phyloP scores from a whole-genome alignment of 2,888 invertebrate genomes.

The Aromia moschata region DNA sequence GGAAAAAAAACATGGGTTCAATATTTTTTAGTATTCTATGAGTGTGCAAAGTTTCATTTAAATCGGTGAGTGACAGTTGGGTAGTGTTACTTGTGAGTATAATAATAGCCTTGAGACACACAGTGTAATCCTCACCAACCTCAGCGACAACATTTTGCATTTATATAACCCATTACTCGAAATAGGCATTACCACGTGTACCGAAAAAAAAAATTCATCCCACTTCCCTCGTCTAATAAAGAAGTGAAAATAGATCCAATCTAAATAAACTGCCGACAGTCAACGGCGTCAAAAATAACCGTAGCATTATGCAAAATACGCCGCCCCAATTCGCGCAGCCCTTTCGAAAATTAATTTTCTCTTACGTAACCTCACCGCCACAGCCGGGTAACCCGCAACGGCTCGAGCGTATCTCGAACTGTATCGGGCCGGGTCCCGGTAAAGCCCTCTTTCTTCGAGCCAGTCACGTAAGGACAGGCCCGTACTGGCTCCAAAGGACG shows the following conservation, averaged over 20 bases:
- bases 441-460: conserved; percentile 2
- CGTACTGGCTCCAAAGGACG: no score
- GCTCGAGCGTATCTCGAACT: conserved; percentile 6
- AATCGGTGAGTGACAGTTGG: no score
- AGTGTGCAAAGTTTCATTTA: no score
- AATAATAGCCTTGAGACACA: no score
- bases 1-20: no score
- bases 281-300: conserved; percentile 26
- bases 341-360: conserved; percentile 32
- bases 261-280: conserved; percentile 14
- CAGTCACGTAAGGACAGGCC: conserved; percentile 15
- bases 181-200: no score
- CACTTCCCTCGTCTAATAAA: neutral
- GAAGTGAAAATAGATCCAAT: conserved; percentile 5
- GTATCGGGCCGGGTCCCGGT: conserved; percentile 13
- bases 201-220: neutral
- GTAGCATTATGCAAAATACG: conserved; percentile 30
- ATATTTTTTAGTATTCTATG: no score
- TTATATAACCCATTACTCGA: no score
- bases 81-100: no score
- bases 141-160: no score
- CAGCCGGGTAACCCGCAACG: conserved; percentile 18
- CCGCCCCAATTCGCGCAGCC: conserved; percentile 18
- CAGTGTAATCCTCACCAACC: no score
- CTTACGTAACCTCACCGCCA: conserved; percentile 26